phyloP scores from a whole-genome alignment of 1,140 invertebrate genomes.

The Aphaenogaster ashmeadi region DNA sequence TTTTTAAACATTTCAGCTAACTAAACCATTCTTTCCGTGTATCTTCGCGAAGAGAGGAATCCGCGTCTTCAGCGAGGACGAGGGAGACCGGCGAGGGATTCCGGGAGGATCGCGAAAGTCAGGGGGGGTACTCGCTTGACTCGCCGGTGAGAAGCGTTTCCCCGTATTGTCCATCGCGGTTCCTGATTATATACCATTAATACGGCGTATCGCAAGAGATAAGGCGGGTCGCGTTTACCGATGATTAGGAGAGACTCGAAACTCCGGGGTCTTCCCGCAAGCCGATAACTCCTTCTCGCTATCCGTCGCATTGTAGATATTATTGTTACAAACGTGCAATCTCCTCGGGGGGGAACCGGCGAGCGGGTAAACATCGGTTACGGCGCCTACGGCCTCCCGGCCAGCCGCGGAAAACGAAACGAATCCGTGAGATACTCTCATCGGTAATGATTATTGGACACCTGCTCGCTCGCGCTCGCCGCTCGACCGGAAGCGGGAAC shows the following conservation, averaged over 20 bases:
- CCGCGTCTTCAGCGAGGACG: not conserved
- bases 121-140: not conserved
- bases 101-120: constrained; percentile 29
- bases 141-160: constrained; percentile 24
- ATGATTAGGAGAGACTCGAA: constrained; percentile 34
- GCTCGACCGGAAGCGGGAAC: not conserved
- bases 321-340: constrained; percentile 32
- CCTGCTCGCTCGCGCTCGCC: not conserved
- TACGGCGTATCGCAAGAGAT: constrained; percentile 20
- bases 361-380: constrained; percentile 31
- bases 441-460: constrained; percentile 45
- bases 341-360: not conserved
- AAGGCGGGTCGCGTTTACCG: not conserved
- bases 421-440: constrained; percentile 28
- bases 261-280: not conserved
- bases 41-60: not conserved
- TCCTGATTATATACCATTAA: constrained; percentile 21
- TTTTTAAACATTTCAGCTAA: too few species aligned
- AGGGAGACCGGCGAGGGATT: constrained; percentile 1
- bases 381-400: not conserved
- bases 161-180: not conserved
- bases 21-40: not conserved
- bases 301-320: constrained; percentile 22
- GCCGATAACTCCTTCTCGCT: not conserved
- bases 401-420: not conserved